A percentile compares a stretch with the other conserved stretches of the same genome.
Conservation (phyloP, 2,888 invertebrate genomes). For the Drosophila colorata region DNA sequence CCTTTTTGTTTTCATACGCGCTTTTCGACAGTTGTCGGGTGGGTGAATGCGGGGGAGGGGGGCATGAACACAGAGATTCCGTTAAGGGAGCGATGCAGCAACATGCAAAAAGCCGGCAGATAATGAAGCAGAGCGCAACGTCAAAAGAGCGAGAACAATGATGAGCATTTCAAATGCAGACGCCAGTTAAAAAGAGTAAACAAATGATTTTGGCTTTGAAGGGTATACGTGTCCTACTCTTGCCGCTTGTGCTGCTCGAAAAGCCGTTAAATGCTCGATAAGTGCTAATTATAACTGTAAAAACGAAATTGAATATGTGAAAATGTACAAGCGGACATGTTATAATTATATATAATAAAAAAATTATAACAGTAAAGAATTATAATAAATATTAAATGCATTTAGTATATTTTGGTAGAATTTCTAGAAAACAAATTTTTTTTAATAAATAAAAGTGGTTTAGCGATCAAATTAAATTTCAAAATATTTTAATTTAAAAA, state of each 20-base stretch:
- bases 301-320: neutral
- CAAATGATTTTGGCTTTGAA: conserved; percentile 37
- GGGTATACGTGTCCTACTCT: neutral
- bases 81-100: conserved; percentile 26
- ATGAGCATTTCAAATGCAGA: conserved; percentile 16
- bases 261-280: neutral
- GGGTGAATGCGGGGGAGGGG: conserved; percentile 4
- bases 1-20: conserved; percentile 52
- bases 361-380: no score
- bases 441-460: neutral
- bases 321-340: no score
- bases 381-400: neutral
- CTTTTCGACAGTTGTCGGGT: conserved; percentile 14
- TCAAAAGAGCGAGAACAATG: conserved; percentile 19
- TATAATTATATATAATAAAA: no score
- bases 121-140: conserved; percentile 15
- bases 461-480: no score
- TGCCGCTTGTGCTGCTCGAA: neutral
- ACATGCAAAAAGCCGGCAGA: conserved; percentile 65
- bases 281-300: neutral
- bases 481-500: no score
- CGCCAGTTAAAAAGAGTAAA: conserved; percentile 38
- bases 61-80: conserved; percentile 5
- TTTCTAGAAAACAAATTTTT: no score
- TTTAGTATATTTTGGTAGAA: no score